Percentiles rank a stretch among this genome's conserved stretches.
These are phyloP conservation scores for Coreius guichenoti DNA, from an alignment of 2,797 vertebrate species.

Conservation along the genomic window DNA sequence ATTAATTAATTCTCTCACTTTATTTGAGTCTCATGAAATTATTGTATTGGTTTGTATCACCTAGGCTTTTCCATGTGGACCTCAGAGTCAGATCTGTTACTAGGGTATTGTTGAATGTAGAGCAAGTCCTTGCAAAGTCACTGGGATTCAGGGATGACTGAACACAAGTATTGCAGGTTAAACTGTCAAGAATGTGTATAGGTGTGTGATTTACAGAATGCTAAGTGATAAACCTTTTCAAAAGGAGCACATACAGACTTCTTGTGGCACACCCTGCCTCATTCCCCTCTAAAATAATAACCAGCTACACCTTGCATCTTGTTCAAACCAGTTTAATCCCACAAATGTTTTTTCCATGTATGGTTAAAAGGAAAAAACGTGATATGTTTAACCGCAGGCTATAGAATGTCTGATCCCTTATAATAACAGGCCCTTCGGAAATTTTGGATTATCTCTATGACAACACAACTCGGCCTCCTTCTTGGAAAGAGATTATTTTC, in stretches of 20 bases:
- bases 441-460: neutral
- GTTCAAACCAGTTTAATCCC: constrained; percentile 39
- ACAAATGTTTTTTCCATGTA: neutral
- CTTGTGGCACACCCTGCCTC: constrained; percentile 29
- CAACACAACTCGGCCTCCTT: neutral
- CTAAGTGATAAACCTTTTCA: constrained; percentile 2
- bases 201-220: constrained; percentile 19
- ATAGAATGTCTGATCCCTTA: neutral
- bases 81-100: neutral
- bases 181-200: constrained; percentile 1
- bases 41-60: neutral
- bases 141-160: constrained; percentile 6
- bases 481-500: neutral
- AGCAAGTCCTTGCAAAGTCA: neutral
- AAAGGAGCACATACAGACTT: neutral
- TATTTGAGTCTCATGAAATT: neutral
- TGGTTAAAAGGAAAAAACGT: neutral
- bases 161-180: constrained; percentile 7
- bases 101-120: neutral
- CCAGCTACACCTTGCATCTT: constrained; percentile 18
- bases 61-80: neutral
- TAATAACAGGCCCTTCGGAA: neutral
- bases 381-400: constrained; percentile 18
- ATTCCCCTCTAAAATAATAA: constrained; percentile 13
- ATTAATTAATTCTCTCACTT: constrained; percentile 2